Evolutionary conservation across 1,140 invertebrate genomes (phyloP).

Genomic region (Drosophila kurseongensis): DNA sequence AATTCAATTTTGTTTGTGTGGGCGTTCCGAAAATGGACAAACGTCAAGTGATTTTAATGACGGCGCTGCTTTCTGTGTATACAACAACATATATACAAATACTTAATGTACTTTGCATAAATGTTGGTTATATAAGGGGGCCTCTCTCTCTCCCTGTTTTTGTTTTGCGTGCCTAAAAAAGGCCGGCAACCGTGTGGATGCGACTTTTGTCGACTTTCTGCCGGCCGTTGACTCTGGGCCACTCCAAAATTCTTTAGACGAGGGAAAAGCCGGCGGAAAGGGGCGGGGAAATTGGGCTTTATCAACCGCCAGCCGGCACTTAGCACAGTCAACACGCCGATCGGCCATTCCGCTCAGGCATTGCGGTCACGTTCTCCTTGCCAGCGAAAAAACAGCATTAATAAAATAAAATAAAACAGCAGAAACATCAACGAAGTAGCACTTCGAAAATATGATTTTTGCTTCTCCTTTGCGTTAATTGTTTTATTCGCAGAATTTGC

Average conservation of each 20-base stretch:
- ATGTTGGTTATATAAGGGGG: constrained; percentile 39
- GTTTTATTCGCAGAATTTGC: constrained; percentile 77
- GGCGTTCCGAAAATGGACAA: constrained; percentile 78
- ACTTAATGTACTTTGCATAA: constrained; percentile 21
- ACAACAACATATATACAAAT: constrained; percentile 17
- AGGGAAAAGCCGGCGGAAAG: neutral
- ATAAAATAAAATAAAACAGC: constrained; percentile 36
- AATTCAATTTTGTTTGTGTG: constrained; percentile 73
- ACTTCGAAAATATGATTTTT: constrained; percentile 49
- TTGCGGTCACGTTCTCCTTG: constrained; percentile 78
- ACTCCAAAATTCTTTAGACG: constrained; percentile 57
- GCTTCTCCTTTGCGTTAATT: constrained; percentile 70
- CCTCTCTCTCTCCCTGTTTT: constrained; percentile 55
- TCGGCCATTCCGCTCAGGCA: constrained; percentile 57
- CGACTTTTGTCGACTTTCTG: constrained; percentile 26
- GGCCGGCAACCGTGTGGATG: constrained; percentile 54
- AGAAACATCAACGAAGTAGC: constrained; percentile 16
- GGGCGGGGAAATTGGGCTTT: constrained; percentile 36
- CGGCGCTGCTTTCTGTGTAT: constrained; percentile 32
- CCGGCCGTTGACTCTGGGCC: constrained; percentile 69
- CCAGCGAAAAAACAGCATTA: constrained; percentile 26
- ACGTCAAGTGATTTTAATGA: constrained; percentile 74
- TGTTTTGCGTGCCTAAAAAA: constrained; percentile 77
- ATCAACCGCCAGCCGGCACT: constrained; percentile 55
- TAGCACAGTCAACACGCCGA: constrained; percentile 52